Base-by-base conservation (phyloP, 2,888 invertebrate species). In the Parnassius glacialis region DNA sequence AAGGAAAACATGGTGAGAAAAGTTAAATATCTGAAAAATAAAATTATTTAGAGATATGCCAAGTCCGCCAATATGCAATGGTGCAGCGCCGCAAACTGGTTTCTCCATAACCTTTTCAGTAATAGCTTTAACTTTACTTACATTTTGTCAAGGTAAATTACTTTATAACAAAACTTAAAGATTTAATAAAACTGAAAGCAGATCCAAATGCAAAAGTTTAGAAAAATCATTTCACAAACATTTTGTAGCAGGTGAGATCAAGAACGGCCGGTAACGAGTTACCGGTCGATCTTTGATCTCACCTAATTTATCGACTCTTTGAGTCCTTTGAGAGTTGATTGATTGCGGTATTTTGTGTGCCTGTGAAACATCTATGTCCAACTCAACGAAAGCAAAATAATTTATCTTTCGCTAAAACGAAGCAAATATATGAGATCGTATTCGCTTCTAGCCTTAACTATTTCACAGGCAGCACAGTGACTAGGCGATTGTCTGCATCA, bases 301-400 rank as follows among this genome's bases (percentile, higher is more conserved):
- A 48, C 48, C 57, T 62, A 50, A 57, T 62, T 54, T 58, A 53
- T 48, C 54, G 57, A 57, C 57, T 62, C 62, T 62, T 57, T 57
- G 53, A 48, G 57, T 62, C 54, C 62, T 58, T 62, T 62, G 62
- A 62, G 62, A 62, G 45, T 62, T 62, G 62, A 62, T 62, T 57
- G 48, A 64, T 56, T 57, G 59, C 52, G 56, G 55, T 59, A 57
- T 50, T 47, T 59, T 60, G 43, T 64, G 52, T 53, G 50, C 52
- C 57, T 44, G 41, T 48, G 16, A 57, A 57, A 48, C 13, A 10
- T 57, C 16, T 57, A 57, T 57, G 51, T 56, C 45, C 34, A 11
- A 48, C n/a, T 41, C 57, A 7, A 34, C 34, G 34, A 34, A 34
- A 48, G 34, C 47, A 52, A 57, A 52, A 52, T 47, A 61, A 52